phyloP scores from a whole-genome alignment of 1,140 invertebrate genomes.

The Macrosteles quadrilineatus region DNA sequence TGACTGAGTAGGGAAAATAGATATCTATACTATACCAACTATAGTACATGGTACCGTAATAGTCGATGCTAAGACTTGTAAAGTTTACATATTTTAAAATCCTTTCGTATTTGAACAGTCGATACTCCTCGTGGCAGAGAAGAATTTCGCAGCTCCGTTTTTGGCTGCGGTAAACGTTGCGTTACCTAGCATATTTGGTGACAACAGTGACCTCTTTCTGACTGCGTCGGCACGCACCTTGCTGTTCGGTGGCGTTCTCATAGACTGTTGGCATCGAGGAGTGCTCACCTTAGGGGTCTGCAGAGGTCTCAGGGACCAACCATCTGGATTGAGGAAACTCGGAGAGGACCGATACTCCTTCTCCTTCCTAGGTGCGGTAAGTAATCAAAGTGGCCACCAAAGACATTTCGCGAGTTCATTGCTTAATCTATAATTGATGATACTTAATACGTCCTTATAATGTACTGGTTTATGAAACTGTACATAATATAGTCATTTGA shows the following conservation, averaged over 20 bases:
- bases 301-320: background rate
- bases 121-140: background rate
- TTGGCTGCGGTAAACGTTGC: constrained; percentile 8
- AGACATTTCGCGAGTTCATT: too few species aligned
- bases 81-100: too few species aligned
- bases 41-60: too few species aligned
- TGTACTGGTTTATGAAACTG: too few species aligned
- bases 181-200: background rate
- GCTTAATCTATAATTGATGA: too few species aligned
- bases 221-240: background rate
- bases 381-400: too few species aligned
- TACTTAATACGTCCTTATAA: too few species aligned
- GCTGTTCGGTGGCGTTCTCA: background rate
- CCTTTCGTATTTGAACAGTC: constrained; percentile 22
- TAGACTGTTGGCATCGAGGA: background rate
- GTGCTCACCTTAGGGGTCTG: background rate
- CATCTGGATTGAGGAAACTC: background rate
- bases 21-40: too few species aligned
- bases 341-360: background rate
- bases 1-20: too few species aligned
- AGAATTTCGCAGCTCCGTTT: constrained; percentile 12
- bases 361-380: background rate
- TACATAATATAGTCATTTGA: too few species aligned
- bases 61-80: too few species aligned
- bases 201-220: background rate